Percentiles rank a stretch among this genome's conserved stretches.
Evolutionary conservation across 1,140 invertebrate genomes (phyloP).

Genomic region (Argopecten irradians): DNA sequence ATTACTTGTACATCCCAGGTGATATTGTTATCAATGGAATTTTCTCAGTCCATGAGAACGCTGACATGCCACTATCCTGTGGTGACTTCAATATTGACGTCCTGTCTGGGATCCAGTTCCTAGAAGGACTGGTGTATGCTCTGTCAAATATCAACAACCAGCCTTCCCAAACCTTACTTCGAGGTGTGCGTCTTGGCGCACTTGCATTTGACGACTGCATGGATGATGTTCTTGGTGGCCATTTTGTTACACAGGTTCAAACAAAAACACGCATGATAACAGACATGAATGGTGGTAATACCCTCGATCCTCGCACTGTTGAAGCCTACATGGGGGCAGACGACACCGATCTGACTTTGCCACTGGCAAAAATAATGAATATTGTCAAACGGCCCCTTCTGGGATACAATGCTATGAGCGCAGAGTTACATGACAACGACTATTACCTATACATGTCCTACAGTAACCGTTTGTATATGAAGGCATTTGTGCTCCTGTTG

Average conservation of each 20-base stretch:
- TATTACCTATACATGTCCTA: conserved; percentile 43
- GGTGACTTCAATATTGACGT: conserved; percentile 47
- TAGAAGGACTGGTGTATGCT: conserved; percentile 90
- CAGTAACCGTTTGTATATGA: conserved; percentile 78
- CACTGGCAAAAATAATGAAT: conserved; percentile 67
- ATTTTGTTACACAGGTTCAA: conserved; percentile 60
- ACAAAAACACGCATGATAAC: conserved; percentile 54
- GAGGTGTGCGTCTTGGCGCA: conserved; percentile 82
- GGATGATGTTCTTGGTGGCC: conserved; percentile 47
- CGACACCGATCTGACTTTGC: conserved; percentile 48
- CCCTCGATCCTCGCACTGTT: conserved; percentile 61
- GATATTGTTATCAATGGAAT: conserved; percentile 69
- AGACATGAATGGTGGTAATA: conserved; percentile 56
- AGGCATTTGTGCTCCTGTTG: conserved; percentile 80
- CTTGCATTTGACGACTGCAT: conserved; percentile 72
- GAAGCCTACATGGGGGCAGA: conserved; percentile 67
- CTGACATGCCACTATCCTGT: conserved; percentile 57
- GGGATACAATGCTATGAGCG: conserved; percentile 83
- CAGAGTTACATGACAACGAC: conserved; percentile 63
- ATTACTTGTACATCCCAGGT: conserved; percentile 63
- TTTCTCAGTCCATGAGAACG: conserved; percentile 66
- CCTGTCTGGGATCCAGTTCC: conserved; percentile 79
- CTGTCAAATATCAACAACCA: conserved; percentile 84
- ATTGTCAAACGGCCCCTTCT: conserved; percentile 86
- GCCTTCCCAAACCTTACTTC: conserved; percentile 69